Percentiles rank a stretch among this genome's conserved stretches.
Conservation (phyloP, 1,140 invertebrate genomes). For the Lepeophtheirus salmonis region DNA sequence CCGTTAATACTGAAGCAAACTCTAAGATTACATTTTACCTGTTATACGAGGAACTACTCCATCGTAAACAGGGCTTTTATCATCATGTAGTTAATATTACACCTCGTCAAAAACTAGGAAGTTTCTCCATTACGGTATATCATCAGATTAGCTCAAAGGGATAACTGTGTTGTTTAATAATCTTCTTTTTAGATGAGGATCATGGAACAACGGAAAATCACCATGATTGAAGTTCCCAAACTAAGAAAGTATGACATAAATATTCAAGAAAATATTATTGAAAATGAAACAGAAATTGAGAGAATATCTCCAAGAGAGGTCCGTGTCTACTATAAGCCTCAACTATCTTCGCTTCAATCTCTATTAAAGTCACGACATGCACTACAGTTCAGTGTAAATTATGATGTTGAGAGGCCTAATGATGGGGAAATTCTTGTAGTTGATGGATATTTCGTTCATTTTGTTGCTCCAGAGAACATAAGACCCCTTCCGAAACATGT, state of each 20-base stretch:
- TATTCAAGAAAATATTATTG: not conserved
- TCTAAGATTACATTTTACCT: constrained; percentile 19
- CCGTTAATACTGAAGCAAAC: constrained; percentile 14
- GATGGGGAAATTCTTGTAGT: constrained; percentile 23
- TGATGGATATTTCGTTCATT: constrained; percentile 56
- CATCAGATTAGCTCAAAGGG: too few relatives aligned
- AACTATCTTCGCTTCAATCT: not conserved
- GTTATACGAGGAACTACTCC: constrained; percentile 20
- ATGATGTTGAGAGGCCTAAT: constrained; percentile 9
- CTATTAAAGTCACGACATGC: not conserved
- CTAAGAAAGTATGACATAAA: not conserved
- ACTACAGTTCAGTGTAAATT: constrained; percentile 10
- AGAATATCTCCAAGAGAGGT: not conserved
- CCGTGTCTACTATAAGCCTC: not conserved
- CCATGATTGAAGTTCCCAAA: not conserved
- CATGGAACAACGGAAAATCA: not conserved
- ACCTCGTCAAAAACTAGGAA: constrained; percentile 7
- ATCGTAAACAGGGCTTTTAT: constrained; percentile 18
- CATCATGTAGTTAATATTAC: constrained; percentile 16
- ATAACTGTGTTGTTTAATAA: too few relatives aligned
- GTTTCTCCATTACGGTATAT: constrained; percentile 9
- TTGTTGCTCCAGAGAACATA: constrained; percentile 42
- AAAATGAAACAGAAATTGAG: not conserved
- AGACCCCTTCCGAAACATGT: constrained; percentile 43
- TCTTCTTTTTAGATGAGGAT: constrained; percentile 3